These are phyloP conservation scores for Papilio demoleus DNA, from an alignment of 2,888 invertebrate species.

Conservation along the genomic window DNA sequence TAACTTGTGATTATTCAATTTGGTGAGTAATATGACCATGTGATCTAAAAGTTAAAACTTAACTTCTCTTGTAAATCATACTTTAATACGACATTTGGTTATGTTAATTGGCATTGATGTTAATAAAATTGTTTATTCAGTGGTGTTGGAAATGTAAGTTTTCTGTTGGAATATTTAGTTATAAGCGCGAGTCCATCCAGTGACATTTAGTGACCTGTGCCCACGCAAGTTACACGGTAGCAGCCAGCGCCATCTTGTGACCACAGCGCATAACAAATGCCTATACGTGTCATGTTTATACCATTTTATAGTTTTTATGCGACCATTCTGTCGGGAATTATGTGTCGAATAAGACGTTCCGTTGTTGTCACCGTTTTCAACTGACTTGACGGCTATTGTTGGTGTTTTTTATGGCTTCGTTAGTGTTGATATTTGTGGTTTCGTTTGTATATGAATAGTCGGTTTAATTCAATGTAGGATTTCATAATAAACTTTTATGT, in stretches of 20 bases:
- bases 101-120: neutral
- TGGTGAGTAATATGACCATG: conserved; percentile 4
- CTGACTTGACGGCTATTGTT: conserved; percentile 11
- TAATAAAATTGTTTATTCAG: conserved; percentile 13
- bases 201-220: conserved; percentile 52
- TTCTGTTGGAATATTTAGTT: conserved; percentile 12
- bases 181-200: conserved; percentile 15
- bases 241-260: conserved; percentile 64
- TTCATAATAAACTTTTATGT: neutral
- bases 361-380: conserved; percentile 32
- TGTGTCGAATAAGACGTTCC: conserved; percentile 44
- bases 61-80: neutral
- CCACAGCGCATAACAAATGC: conserved; percentile 50
- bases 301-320: conserved; percentile 45
- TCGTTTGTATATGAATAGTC: neutral
- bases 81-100: conserved; percentile 1
- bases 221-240: conserved; percentile 48
- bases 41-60: neutral
- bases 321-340: conserved; percentile 42
- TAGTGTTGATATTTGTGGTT: neutral
- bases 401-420: conserved; percentile 26
- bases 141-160: conserved; percentile 8
- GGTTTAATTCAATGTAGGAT: neutral
- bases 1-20: neutral
- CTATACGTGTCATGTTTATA: conserved; percentile 47